Evolutionary conservation across 2,888 invertebrate genomes (phyloP), one percentile per base, ranked within the genome.

Genomic region (Tupiocoris notatus): DNA sequence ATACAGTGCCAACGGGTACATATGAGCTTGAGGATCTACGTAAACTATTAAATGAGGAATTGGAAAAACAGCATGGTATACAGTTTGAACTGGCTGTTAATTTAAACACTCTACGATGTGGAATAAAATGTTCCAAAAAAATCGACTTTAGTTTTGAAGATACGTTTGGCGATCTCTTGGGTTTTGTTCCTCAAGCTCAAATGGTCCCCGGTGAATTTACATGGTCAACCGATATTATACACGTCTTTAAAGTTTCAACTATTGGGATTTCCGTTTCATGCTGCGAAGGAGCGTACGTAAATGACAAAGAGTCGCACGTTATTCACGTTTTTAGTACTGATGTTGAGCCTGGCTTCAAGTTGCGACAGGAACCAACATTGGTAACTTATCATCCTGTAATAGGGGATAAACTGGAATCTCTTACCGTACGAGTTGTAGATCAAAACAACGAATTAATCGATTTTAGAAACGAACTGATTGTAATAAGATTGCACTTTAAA

Each of bases 321-420:
- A 24, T 77, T 22, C 58, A 78, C 39, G 24, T 63, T 12, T 78
- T 76, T 61, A 77, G 39, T 17, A 70, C 76, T 12, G 54, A 20
- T 24, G 77, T 77, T 16, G 17, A n/a, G 12, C 66, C 65, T 1
- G 75, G 75, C 1, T 77, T 63, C 70, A 67, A 64, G 18, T 25
- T 78, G n/a, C 62, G 62, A 16, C 70, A 77, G 64, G 17, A n/a
- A n/a, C 78, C 78, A 12, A 17, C 18, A 6, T n/a, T 21, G 1
- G 56, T 78, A 12, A 68, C 76, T 12, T 78, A 78, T 24, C 54
- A 66, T 12, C 56, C 68, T n/a, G 23, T 78, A 21, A 24, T 58
- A 12, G 57, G 12, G n/a, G 9, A 58, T 16, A 54, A 21, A 17
- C 18, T 77, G 17, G 66, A 75, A n/a, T 25, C 39, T 20, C 21